Evolutionary conservation across 2,888 invertebrate genomes (phyloP).

Genomic region (Allacma fusca): DNA sequence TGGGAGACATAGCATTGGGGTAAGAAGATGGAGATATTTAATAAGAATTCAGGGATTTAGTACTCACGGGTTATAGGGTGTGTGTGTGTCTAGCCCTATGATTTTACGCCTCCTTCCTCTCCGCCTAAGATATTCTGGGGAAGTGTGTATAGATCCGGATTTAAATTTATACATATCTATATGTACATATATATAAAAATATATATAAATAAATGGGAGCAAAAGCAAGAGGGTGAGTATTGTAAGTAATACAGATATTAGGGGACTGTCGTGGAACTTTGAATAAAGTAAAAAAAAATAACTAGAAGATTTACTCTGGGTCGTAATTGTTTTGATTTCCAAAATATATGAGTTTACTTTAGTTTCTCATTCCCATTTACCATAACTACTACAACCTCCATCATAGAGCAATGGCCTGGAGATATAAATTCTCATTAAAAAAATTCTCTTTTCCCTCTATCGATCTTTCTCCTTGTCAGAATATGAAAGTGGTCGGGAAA

Average conservation of each 20-base stretch:
- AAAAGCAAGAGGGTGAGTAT: no score
- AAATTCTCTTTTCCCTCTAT: neutral
- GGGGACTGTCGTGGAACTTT: neutral
- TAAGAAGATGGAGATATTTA: neutral
- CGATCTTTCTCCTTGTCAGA: neutral
- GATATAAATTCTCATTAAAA: constrained; percentile 3
- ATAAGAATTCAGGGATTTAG: neutral
- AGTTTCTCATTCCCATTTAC: neutral
- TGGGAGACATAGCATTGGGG: neutral
- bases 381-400: neutral
- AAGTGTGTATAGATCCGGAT: no score
- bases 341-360: neutral
- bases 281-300: neutral
- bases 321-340: constrained; percentile 16
- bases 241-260: no score
- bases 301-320: neutral
- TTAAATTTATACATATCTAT: no score
- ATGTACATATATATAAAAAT: no score
- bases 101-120: no score
- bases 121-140: no score
- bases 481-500: neutral
- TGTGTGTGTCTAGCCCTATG: no score
- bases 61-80: no score
- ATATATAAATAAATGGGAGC: no score
- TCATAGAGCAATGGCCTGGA: neutral